These are phyloP conservation scores for Drosophila affinis DNA, from an alignment of 2,888 invertebrate species.

Conservation along the genomic window DNA sequence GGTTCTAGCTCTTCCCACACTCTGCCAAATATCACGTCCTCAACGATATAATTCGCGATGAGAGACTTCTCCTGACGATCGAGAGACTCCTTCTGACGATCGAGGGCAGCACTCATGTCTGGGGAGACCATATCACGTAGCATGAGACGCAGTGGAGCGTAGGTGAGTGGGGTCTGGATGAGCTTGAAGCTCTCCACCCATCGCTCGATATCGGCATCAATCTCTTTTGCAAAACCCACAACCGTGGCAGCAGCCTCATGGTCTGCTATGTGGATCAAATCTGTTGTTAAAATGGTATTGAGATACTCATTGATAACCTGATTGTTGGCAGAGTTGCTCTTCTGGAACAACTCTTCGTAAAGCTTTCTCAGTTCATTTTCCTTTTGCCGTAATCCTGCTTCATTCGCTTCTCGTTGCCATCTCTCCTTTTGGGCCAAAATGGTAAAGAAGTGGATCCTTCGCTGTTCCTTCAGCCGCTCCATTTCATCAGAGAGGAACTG, in stretches of 20 bases:
- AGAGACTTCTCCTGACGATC: constrained; percentile 53
- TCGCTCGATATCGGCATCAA: constrained; percentile 84
- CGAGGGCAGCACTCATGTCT: constrained; percentile 43
- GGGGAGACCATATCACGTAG: constrained; percentile 65
- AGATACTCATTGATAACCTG: constrained; percentile 87
- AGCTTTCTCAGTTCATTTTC: constrained; percentile 89
- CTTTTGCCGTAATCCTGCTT: constrained; percentile 90
- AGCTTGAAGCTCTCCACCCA: constrained; percentile 68
- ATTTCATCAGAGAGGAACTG: constrained; percentile 92
- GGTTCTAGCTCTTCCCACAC: constrained; percentile 83
- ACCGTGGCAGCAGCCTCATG: constrained; percentile 85
- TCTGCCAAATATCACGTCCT: constrained; percentile 83
- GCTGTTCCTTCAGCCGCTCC: constrained; percentile 89
- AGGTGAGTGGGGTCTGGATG: constrained; percentile 72
- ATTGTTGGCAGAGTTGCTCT: constrained; percentile 84
- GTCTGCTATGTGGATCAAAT: constrained; percentile 86
- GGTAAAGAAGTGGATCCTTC: constrained; percentile 90
- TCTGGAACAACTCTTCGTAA: constrained; percentile 92
- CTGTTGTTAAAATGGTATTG: constrained; percentile 86
- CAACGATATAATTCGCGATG: constrained; percentile 64
- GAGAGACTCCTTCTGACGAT: constrained; percentile 51
- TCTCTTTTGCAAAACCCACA: constrained; percentile 85
- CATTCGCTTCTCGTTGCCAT: constrained; percentile 90
- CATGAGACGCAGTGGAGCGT: constrained; percentile 55
- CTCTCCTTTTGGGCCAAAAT: constrained; percentile 91